phyloP scores from a whole-genome alignment of 2,888 invertebrate genomes.

The Macrosoma leucophasiata region DNA sequence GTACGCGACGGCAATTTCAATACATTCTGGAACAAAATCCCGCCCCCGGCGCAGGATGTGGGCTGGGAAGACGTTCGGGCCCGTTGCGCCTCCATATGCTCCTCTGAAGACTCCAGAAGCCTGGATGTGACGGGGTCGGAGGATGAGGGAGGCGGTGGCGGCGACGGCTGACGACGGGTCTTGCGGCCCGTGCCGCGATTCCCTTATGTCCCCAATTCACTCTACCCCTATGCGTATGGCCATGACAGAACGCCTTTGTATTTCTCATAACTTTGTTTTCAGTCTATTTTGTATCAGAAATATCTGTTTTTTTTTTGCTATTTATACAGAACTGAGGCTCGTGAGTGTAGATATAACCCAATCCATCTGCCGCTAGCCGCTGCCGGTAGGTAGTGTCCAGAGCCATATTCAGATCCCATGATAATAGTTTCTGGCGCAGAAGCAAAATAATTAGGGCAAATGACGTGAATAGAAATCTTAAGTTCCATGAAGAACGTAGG shows the following conservation, averaged over 20 bases:
- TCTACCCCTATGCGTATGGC: conserved; percentile 51
- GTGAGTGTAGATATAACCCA: too few relatives aligned
- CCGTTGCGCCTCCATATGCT: conserved; percentile 56
- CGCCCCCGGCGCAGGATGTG: conserved; percentile 47
- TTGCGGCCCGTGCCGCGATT: conserved; percentile 74
- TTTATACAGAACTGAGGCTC: too few relatives aligned
- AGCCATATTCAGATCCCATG: too few relatives aligned
- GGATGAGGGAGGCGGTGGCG: conserved; percentile 57
- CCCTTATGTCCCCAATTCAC: conserved; percentile 41
- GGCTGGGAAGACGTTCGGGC: conserved; percentile 53
- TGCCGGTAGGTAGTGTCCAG: too few relatives aligned
- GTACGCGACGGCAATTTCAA: conserved; percentile 61
- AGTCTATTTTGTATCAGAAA: too few relatives aligned
- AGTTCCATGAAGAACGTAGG: too few relatives aligned
- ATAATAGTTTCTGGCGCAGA: too few relatives aligned
- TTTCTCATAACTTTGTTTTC: conserved; percentile 59
- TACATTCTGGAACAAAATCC: conserved; percentile 67
- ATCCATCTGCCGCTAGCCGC: too few relatives aligned
- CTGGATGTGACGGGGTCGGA: conserved; percentile 72
- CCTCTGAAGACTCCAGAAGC: conserved; percentile 67
- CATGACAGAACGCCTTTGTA: conserved; percentile 51
- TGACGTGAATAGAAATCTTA: too few relatives aligned
- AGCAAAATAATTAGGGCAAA: too few relatives aligned
- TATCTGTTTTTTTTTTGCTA: too few relatives aligned
- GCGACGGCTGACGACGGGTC: conserved; percentile 62